Conservation (phyloP, 64 coral and sea anemone species). For the Montipora cactus region DNA sequence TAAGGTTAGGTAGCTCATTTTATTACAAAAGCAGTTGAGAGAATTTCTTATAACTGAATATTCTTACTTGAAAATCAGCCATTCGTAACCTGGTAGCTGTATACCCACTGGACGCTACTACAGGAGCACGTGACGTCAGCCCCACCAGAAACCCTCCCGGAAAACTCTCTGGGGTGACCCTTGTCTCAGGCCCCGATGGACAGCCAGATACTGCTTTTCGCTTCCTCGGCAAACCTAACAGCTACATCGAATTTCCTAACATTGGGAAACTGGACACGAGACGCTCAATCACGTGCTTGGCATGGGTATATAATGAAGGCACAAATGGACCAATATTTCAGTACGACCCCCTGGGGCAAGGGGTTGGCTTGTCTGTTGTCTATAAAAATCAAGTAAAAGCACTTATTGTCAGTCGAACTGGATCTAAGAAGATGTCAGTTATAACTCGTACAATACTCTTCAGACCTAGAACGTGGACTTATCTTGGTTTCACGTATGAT, state of each 20-base stretch:
- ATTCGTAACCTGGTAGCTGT: slow-evolving; percentile 40
- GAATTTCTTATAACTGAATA: not conserved
- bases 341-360: slow-evolving; percentile 5
- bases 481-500: slow-evolving; percentile 49
- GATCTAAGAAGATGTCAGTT: slow-evolving; percentile 21
- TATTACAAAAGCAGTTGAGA: not conserved
- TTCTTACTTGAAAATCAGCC: not conserved
- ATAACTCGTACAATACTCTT: not conserved
- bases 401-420: slow-evolving; percentile 3
- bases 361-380: slow-evolving; percentile 13
- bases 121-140: slow-evolving; percentile 48
- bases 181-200: slow-evolving; percentile 27
- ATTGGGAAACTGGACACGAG: slow-evolving; percentile 41
- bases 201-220: slow-evolving; percentile 33
- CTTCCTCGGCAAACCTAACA: slow-evolving; percentile 38
- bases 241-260: slow-evolving; percentile 59
- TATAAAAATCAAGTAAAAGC: slow-evolving; percentile 7
- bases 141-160: slow-evolving; percentile 57
- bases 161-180: slow-evolving; percentile 28
- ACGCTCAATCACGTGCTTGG: slow-evolving; percentile 33
- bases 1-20: not conserved
- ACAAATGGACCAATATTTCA: slow-evolving; percentile 37
- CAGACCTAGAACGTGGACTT: slow-evolving; percentile 44
- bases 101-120: slow-evolving; percentile 43
- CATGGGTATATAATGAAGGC: slow-evolving; percentile 39